Base-by-base conservation (phyloP, 2,797 vertebrate genomes). In the Sebastes steindachneri region DNA sequence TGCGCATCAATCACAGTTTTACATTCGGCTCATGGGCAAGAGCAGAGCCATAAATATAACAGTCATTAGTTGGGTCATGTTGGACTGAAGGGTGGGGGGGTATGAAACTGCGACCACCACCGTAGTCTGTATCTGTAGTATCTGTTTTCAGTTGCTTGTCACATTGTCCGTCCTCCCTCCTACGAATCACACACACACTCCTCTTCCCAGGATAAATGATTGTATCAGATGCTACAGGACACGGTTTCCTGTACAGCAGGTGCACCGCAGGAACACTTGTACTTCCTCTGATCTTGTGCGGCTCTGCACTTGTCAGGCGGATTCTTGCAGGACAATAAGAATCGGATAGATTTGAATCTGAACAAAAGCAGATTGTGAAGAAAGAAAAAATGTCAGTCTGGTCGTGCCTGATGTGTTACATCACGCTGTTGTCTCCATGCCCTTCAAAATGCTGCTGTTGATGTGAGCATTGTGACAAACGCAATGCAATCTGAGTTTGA, bases 211-310 rank as follows among this genome's bases (percentile, higher is more conserved):
- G 65, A 68, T 54, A 62, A 69, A 54, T 53, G n/a, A 51, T 4
- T 67, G 23, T 48, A 54, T 75, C 14, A 69, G 72, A 69, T 75
- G 58, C 28, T 26, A 58, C 5, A 68, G 54, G 60, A 79, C 60
- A 6, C 6, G 65, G 35, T 57, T 59, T 29, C 7, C 31, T 48
- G 7, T 51, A 35, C 3, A 51, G 19, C 64, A 37, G 31, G 25
- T 53, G 25, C 48, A 21, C n/a, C 1, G 5, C 48, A 57, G 23
- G 33, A 58, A 77, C 58, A 63, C 14, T 12, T 58, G n/a, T 35
- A 2, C 25, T 37, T 26, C 19, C 48, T 77, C 45, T 62, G 7
- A 48, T 37, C 17, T 29, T 0, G 3, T 15, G 59, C 33, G 19
- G n/a, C 23, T 75, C 57, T 59, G 29, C n/a, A 57, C 23, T 17